phyloP scores from a whole-genome alignment of 2,113 vertebrate species.

The Phaethornis superciliosus region DNA sequence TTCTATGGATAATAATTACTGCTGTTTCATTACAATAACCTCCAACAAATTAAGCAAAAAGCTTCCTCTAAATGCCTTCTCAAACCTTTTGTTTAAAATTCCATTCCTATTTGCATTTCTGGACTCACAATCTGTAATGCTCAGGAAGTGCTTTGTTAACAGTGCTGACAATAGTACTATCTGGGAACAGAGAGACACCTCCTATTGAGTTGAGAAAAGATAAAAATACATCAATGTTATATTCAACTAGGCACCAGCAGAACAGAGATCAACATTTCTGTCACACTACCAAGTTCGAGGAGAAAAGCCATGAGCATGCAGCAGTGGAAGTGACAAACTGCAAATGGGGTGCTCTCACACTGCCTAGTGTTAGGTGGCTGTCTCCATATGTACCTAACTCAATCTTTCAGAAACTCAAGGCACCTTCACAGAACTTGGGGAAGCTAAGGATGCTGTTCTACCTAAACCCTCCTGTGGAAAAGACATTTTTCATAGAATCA shows the following conservation, averaged over 20 bases:
- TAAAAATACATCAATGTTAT: not conserved
- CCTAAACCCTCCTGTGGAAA: not conserved
- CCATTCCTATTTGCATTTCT: not conserved
- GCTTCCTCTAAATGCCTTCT: not conserved
- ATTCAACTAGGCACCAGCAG: not conserved
- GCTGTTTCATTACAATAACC: not conserved
- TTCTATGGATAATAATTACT: not conserved
- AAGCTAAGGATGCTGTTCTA: not conserved
- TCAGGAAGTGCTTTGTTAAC: not conserved
- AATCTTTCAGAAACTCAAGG: not conserved
- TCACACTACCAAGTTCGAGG: not conserved
- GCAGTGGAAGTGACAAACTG: not conserved
- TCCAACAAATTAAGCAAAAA: not conserved
- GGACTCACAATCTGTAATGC: not conserved
- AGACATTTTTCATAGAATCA: too few species aligned
- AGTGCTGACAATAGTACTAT: not conserved
- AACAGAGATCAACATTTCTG: not conserved
- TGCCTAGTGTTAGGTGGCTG: not conserved
- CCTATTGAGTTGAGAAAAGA: not conserved
- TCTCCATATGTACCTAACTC: not conserved
- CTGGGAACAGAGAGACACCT: not conserved
- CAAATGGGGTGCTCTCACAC: not conserved
- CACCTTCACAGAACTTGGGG: not conserved
- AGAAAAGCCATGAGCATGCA: accelerated
- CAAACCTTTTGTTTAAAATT: not conserved